A percentile compares a stretch with the other conserved stretches of the same genome.
Evolutionary conservation across 2,113 vertebrate species (phyloP).

Genomic region (Strix uralensis): DNA sequence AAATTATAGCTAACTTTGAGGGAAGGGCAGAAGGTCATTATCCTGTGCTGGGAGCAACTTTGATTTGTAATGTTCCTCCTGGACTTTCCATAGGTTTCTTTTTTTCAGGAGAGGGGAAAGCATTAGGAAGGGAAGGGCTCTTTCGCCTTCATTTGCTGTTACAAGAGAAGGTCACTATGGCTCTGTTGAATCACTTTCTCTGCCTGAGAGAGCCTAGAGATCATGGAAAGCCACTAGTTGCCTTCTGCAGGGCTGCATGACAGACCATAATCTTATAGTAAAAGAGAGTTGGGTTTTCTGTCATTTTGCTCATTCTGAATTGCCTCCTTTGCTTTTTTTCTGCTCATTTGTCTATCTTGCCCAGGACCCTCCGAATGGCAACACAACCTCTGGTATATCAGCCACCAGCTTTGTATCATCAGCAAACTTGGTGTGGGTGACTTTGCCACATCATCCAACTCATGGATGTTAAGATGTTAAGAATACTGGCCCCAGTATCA

Average conservation of each 20-base stretch:
- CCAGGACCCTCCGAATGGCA: neutral
- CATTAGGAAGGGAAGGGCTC: neutral
- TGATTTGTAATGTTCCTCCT: neutral
- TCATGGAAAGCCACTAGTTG: neutral
- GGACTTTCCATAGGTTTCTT: neutral
- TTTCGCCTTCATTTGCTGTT: neutral
- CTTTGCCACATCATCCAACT: neutral
- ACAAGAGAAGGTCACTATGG: neutral
- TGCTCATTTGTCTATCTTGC: neutral
- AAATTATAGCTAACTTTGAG: neutral
- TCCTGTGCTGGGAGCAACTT: neutral
- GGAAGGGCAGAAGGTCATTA: neutral
- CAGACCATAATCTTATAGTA: neutral
- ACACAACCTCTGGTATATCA: neutral
- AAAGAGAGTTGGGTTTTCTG: neutral
- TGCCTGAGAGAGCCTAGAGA: neutral
- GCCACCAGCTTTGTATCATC: neutral
- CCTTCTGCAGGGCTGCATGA: neutral
- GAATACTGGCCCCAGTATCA: neutral
- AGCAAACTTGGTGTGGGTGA: neutral
- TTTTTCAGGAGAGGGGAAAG: neutral
- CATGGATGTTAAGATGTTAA: neutral
- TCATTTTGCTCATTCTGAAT: neutral
- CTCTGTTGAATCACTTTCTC: neutral
- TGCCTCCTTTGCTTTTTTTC: neutral